Base-by-base conservation (phyloP, 2,888 invertebrate species). In the Willowsia nigromaculata region DNA sequence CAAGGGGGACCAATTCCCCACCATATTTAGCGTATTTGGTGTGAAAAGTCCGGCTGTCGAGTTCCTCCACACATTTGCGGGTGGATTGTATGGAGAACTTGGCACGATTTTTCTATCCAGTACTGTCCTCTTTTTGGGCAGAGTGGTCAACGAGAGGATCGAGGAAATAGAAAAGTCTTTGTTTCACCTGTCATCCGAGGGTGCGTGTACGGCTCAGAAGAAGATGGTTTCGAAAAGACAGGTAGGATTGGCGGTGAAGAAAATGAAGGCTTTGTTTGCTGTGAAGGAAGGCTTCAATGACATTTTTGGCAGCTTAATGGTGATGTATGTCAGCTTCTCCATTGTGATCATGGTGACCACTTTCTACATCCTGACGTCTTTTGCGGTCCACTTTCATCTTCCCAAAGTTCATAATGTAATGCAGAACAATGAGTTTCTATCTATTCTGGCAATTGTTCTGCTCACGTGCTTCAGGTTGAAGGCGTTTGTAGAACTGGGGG, bases 21-120 rank as follows among this genome's bases (percentile, higher is more conserved):
- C 85, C 2, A 22, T 85, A 13, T 59, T 56, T 7, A 9, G 47
- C 30, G 4, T 65, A 6, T 27, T 85, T 30, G 85, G 85, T 0
- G 5, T 71, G 11, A 62, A 78, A 56, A 78, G 65, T 43, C 65
- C 50, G 59, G 27, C 22, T 6, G 9, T 85, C 0, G 33, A 76
- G 9, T 59, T 76, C 25, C 40, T 85, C 1, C 85, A 85, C 27
- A 18, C 59, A 22, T 76, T 62, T 47, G 78, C 78, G 0, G 85
- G 85, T 1, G 62, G 78, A 0, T 43, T 85, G 22, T 85, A 85
- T 25, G 85, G 85, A 13, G 85, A 85, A 18, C 30, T 85, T n/a
- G 65, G 78, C 1, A 6, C 78, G 37, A 7, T 74, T 0, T 85
- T 85, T 62, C 11, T 62, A 0, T 15, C 71, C 40, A 62, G 47